Evolutionary conservation across 2,888 invertebrate genomes (phyloP).

Genomic region (Drosophila paramelanica): DNA sequence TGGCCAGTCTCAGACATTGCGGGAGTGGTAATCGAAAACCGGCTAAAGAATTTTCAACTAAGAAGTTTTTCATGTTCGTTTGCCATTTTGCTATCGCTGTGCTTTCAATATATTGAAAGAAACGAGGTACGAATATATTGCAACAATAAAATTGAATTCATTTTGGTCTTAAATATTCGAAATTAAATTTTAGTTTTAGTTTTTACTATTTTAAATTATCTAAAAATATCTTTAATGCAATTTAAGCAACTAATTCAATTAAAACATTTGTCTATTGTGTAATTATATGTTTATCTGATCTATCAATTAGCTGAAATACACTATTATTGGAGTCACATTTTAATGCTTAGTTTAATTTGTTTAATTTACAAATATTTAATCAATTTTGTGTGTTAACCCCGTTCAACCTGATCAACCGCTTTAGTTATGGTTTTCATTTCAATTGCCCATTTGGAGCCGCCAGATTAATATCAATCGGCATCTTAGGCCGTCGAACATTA

Average conservation of each 20-base stretch:
- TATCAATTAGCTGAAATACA: too few species aligned
- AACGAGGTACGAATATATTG: conserved; percentile 16
- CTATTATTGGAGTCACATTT: too few species aligned
- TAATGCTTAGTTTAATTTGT: not conserved
- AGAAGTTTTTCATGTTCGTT: conserved; percentile 76
- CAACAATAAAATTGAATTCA: not conserved
- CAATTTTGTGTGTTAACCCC: conserved; percentile 36
- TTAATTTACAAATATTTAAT: conserved; percentile 14
- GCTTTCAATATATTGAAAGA: conserved; percentile 11
- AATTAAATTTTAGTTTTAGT: too few species aligned
- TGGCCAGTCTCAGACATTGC: conserved; percentile 24
- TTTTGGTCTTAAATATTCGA: not conserved
- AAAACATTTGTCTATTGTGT: too few species aligned
- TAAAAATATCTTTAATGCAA: too few species aligned
- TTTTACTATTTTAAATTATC: too few species aligned
- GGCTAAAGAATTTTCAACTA: conserved; percentile 73
- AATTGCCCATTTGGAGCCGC: conserved; percentile 18
- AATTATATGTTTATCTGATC: too few species aligned
- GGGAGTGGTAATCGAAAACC: conserved; percentile 76
- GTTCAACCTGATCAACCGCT: conserved; percentile 4
- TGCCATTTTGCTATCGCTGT: conserved; percentile 62
- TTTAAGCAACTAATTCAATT: too few species aligned
- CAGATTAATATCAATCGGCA: conserved; percentile 29
- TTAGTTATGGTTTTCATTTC: conserved; percentile 25
- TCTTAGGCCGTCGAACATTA: conserved; percentile 19